These are phyloP conservation scores for Nesoenas mayeri DNA, from an alignment of 2,113 vertebrate genomes.

Conservation along the genomic window DNA sequence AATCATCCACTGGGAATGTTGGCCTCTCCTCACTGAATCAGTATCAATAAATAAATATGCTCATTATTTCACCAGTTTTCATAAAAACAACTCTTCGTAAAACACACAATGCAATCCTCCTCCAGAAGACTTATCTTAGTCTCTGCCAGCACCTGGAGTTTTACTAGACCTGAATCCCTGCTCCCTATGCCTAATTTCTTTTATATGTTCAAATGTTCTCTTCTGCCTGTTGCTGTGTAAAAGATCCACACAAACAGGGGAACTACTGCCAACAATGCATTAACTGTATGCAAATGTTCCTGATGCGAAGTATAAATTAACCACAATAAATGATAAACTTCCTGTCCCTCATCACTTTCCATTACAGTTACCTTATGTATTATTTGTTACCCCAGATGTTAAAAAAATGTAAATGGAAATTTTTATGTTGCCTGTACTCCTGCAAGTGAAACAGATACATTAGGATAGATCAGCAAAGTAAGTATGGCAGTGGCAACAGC, in stretches of 20 bases:
- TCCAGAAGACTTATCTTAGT: neutral
- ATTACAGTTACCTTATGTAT: slow-evolving; percentile 26
- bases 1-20: neutral
- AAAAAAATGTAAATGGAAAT: neutral
- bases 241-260: neutral
- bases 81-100: neutral
- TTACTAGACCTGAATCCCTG: neutral
- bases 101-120: neutral
- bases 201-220: neutral
- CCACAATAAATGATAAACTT: slow-evolving; percentile 14
- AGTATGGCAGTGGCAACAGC: neutral
- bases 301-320: neutral
- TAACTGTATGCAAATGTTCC: neutral
- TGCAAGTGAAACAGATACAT: neutral
- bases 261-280: neutral
- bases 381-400: slow-evolving; percentile 41
- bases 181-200: neutral
- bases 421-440: neutral
- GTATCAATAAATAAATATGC: neutral
- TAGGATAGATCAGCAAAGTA: neutral
- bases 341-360: slow-evolving; percentile 2
- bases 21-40: neutral
- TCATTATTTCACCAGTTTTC: neutral
- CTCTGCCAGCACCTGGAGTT: neutral
- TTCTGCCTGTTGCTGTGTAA: neutral